phyloP scores from a whole-genome alignment of 1,140 invertebrate genomes.

The Periplaneta americana region DNA sequence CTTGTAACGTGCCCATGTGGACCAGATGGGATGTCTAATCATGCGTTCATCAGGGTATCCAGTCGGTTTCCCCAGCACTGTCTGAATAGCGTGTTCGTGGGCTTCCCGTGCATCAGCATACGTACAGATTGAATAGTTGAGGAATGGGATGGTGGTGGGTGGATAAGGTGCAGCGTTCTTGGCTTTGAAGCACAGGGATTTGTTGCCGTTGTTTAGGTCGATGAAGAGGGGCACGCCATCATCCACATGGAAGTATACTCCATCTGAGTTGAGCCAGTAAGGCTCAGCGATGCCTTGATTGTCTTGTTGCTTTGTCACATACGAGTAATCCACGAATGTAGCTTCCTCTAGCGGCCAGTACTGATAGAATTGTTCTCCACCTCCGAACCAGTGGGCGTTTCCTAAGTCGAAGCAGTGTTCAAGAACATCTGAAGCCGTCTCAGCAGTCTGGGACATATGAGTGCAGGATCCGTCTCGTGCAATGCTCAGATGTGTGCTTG shows the following conservation, averaged over 20 bases:
- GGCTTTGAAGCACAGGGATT: conserved; percentile 50
- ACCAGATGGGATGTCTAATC: too few relatives aligned
- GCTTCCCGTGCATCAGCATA: conserved; percentile 37
- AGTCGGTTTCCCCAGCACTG: too few relatives aligned
- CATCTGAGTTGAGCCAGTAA: conserved; percentile 69
- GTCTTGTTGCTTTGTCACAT: neutral
- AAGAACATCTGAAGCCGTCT: too few relatives aligned
- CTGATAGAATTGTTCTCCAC: neutral
- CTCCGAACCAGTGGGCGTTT: neutral
- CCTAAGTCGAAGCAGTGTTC: conserved; percentile 9
- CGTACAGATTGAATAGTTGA: neutral
- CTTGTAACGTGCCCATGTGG: too few relatives aligned
- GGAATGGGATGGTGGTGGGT: neutral
- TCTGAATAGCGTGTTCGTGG: too few relatives aligned
- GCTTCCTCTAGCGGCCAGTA: neutral
- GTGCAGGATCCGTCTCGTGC: too few relatives aligned
- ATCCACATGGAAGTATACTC: conserved; percentile 55
- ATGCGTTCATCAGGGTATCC: too few relatives aligned
- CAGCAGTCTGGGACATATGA: too few relatives aligned
- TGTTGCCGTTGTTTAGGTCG: conserved; percentile 57
- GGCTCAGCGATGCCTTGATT: conserved; percentile 55
- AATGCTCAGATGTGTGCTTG: too few relatives aligned
- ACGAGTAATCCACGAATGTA: neutral
- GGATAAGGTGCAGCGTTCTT: conserved; percentile 47
- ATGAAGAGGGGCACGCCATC: conserved; percentile 61